phyloP scores from a whole-genome alignment of 2,113 vertebrate genomes.

The Atherinomorus stipes region DNA sequence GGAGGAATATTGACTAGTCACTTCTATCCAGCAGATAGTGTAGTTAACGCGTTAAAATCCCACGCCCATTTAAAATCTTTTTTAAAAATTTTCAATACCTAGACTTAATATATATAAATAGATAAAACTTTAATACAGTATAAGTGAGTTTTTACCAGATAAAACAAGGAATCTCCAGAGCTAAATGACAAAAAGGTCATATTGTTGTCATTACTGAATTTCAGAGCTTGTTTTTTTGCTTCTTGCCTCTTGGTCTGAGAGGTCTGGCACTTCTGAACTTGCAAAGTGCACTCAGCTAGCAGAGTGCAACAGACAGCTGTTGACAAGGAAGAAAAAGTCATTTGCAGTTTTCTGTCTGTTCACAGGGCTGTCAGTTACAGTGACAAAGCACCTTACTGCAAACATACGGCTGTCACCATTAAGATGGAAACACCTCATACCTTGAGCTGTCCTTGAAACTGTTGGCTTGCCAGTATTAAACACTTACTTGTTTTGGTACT shows the following conservation, averaged over 20 bases:
- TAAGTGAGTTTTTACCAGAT: no score
- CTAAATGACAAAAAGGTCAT: no score
- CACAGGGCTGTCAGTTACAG: constrained; percentile 30
- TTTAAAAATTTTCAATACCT: no score
- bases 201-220: neutral
- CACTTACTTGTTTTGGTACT: neutral
- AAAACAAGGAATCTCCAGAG: no score
- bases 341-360: constrained; percentile 52
- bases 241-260: neutral
- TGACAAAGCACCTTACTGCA: constrained; percentile 33
- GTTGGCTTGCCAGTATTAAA: constrained; percentile 6
- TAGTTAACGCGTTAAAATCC: no score
- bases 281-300: constrained; percentile 26
- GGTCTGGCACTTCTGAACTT: constrained; percentile 17
- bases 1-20: no score
- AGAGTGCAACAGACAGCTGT: constrained; percentile 41
- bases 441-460: constrained; percentile 19
- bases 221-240: neutral
- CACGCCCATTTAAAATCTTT: no score
- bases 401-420: constrained; percentile 37
- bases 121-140: no score
- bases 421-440: constrained; percentile 21
- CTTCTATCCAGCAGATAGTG: no score
- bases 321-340: constrained; percentile 42
- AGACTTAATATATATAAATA: no score